Base-by-base conservation (phyloP, 1,140 invertebrate genomes). In the Tribolium madens region DNA sequence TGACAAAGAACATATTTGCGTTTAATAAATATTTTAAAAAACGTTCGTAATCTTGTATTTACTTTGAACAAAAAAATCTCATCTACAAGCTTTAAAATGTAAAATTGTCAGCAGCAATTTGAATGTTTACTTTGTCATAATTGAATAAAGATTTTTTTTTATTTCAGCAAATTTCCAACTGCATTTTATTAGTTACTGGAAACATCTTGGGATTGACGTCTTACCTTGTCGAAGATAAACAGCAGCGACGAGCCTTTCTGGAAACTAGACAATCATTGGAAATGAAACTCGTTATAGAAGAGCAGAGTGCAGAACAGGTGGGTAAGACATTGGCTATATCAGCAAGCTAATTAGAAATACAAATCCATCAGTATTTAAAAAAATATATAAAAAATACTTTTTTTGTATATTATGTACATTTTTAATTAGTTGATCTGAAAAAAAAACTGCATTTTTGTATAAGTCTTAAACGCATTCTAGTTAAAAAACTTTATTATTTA, bases 211-310 rank as follows among this genome's bases (percentile, higher is more conserved):
- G 96, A 0, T 87, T 92, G 3, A 89, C 94, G 10, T 93, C 92
- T 15, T 97, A 94, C 85, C 91, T 93, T 33, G 89, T 97, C 82
- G 91, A 92, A 70, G 96, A 98, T 84, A 91, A 92, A 70, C 94
- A 96, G 85, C 96, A 97, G 81, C 89, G 96, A 33, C 88, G 91
- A 50, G 95, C 96, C 14, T 98, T 98, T 84, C 87, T 96, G 33
- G 95, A 97, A 86, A 97, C 96, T 0, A 93, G 96, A 81, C 92
- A 96, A 86, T 97, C 95, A 81, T 89, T 98, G 52, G 94, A 96
- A 84, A 94, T 97, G 75, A 97, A 97, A 86, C 89, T 96, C 73
- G 92, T 96, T 17, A 96, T 98, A 72, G 96, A 98, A 86, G 94
- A 97, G 84, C 95, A 97, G 85, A 95, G 94, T 69, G 93, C 94